A percentile compares a stretch with the other conserved stretches of the same genome.
These are phyloP conservation scores for Hypena proboscidalis DNA, from an alignment of 2,888 invertebrate species.

Conservation along the genomic window DNA sequence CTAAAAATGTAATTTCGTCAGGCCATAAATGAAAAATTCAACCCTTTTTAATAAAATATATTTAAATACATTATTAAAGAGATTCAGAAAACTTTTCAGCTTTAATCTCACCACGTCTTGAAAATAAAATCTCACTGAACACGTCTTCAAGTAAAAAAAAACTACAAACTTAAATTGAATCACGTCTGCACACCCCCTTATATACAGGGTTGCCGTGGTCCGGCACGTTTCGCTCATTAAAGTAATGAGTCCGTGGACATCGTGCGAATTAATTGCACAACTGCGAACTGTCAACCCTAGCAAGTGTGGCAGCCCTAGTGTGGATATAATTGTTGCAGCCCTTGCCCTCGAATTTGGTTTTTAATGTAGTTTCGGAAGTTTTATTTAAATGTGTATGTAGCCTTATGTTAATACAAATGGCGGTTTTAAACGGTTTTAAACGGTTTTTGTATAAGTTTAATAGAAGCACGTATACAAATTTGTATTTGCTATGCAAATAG, in stretches of 20 bases:
- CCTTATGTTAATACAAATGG: conserved; percentile 9
- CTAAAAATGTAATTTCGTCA: not conserved
- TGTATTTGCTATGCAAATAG: too few relatives aligned
- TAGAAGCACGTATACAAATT: too few relatives aligned
- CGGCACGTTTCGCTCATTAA: conserved; percentile 67
- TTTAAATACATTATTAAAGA: not conserved
- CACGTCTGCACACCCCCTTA: conserved; percentile 27
- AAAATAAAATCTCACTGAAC: not conserved
- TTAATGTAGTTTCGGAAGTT: conserved; percentile 30
- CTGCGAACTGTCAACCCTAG: conserved; percentile 28
- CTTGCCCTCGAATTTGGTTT: conserved; percentile 30
- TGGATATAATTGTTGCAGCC: conserved; percentile 30
- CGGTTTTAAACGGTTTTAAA: not conserved
- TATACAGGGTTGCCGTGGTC: conserved; percentile 45
- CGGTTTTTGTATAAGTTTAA: not conserved
- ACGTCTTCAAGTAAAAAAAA: conserved; percentile 12
- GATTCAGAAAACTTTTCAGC: not conserved
- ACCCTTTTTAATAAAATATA: not conserved
- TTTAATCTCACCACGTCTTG: not conserved
- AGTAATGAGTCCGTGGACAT: conserved; percentile 67
- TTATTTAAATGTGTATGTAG: conserved; percentile 25
- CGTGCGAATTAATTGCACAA: conserved; percentile 66
- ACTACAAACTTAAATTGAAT: conserved; percentile 28
- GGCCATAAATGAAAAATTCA: not conserved
- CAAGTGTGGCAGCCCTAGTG: conserved; percentile 42